A percentile compares a stretch with the other conserved stretches of the same genome.
Evolutionary conservation across 2,113 vertebrate species (phyloP).

Genomic region (Crotalus helleri): DNA sequence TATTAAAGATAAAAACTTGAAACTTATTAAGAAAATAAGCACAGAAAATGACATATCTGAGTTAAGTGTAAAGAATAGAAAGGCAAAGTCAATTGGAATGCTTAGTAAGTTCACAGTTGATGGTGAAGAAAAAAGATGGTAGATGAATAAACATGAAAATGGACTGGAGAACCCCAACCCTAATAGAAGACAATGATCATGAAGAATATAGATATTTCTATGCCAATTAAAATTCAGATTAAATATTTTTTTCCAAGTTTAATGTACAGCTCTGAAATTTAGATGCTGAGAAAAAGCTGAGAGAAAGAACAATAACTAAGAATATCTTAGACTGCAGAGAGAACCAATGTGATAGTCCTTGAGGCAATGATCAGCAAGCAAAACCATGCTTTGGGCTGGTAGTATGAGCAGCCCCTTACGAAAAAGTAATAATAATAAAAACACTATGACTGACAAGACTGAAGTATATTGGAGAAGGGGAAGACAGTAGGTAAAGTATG

Average conservation of each 20-base stretch:
- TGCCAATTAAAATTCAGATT: neutral
- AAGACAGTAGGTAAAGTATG: neutral
- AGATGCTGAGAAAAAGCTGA: neutral
- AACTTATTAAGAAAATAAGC: neutral
- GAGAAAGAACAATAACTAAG: neutral
- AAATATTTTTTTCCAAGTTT: neutral
- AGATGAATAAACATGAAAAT: neutral
- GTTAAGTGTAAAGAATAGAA: neutral
- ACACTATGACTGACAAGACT: neutral
- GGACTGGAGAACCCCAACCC: neutral
- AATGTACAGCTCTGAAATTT: neutral
- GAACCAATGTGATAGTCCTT: neutral
- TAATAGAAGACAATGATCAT: neutral
- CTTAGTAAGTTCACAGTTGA: neutral
- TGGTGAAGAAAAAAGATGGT: neutral
- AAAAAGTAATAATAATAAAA: too few relatives aligned
- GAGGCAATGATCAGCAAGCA: neutral
- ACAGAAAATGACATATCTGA: neutral
- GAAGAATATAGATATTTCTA: neutral
- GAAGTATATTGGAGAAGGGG: neutral
- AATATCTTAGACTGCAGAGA: neutral
- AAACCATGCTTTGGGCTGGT: neutral
- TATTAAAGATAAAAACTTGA: neutral
- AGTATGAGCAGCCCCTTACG: neutral
- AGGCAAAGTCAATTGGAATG: neutral